phyloP scores from a whole-genome alignment of 2,888 invertebrate species.

The Sphaeridia pumilis region DNA sequence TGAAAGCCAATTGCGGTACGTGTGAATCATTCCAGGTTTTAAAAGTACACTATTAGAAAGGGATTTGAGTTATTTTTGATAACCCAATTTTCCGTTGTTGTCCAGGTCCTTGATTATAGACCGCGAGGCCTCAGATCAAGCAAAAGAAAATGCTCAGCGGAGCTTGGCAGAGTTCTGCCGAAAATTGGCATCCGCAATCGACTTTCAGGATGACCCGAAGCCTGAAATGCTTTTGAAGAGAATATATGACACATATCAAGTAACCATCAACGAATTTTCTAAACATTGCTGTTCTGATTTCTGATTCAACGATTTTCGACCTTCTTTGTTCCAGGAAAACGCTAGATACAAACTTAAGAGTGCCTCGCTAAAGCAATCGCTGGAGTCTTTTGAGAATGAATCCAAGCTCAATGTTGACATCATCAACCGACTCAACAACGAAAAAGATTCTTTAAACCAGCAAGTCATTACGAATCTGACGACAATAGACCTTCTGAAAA shows the following conservation, averaged over 20 bases:
- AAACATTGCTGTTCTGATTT: not conserved
- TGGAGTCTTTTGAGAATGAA: constrained; percentile 33
- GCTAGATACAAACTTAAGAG: constrained; percentile 30
- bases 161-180: constrained; percentile 32
- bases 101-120: constrained; percentile 33
- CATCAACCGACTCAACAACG: constrained; percentile 29
- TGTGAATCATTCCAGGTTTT: not conserved
- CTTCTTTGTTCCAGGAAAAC: constrained; percentile 32
- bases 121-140: constrained; percentile 34
- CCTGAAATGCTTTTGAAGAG: constrained; percentile 26
- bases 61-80: not conserved
- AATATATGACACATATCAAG: constrained; percentile 35
- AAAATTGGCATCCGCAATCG: constrained; percentile 33
- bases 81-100: not conserved
- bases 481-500: constrained; percentile 31
- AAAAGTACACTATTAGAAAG: too few species aligned
- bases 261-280: not conserved
- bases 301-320: not conserved
- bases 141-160: constrained; percentile 33
- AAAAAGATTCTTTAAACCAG: constrained; percentile 34
- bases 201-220: constrained; percentile 32
- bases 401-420: constrained; percentile 26
- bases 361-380: constrained; percentile 28
- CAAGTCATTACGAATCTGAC: constrained; percentile 33
- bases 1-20: constrained; percentile 49